Base-by-base conservation (phyloP, 2,888 invertebrate species). In the Hipparchia sbordonii region DNA sequence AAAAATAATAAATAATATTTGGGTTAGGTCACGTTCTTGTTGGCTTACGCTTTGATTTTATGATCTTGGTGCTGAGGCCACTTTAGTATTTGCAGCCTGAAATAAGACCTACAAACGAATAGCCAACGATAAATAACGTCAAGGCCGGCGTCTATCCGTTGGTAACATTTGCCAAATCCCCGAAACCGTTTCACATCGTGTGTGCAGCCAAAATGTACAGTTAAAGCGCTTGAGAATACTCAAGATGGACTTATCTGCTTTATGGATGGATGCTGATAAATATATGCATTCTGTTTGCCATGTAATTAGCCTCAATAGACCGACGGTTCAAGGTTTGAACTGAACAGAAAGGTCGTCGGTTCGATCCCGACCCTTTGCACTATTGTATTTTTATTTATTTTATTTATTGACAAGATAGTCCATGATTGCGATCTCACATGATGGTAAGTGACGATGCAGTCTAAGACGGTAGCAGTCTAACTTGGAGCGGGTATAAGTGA, bases 131-230 rank as follows among this genome's bases (percentile, higher is more conserved):
- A 63, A 48, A 63, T 23, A 48, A 63, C 23, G 6, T 6, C 63
- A 48, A 48, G 23, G 46, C 48, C 46, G 46, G 62, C 62, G 62
- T 62, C 62, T 63, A 63, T 48, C 63, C 63, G 48, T 48, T 63
- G 23, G 13, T 51, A 48, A 48, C 63, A 48, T 63, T 1, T 23
- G 63, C 63, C 63, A 51, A 63, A 63, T 63, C 63, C 46, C 48
- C 48, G 48, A 13, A 48, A 63, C 63, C 48, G 23, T 46, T 13
- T 0, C n/a, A 23, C 45, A 48, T 51, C 48, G 13, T 6, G 63
- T 63, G 63, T 63, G 63, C 48, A 63, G 63, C 63, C 63, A 63
- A 63, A 63, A 51, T 23, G 13, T 13, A 13, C 48, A 48, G 46
- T 46, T 12, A 12, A 48, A 10, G 60, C 5, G 46, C 46, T 63